These are phyloP conservation scores for Solenopsis invicta DNA, from an alignment of 1,140 invertebrate species.

Conservation along the genomic window DNA sequence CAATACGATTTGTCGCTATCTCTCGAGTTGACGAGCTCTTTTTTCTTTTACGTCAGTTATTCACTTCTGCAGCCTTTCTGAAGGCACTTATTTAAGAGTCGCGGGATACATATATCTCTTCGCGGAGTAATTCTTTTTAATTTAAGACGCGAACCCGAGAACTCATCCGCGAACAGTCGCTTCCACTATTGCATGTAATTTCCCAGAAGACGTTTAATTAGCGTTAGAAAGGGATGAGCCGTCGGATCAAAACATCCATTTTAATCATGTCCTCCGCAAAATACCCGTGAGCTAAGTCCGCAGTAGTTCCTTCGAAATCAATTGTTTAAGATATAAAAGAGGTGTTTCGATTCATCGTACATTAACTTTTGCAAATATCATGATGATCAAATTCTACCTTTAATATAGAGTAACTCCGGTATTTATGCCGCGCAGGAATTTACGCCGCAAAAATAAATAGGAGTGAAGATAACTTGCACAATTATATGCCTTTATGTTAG, in stretches of 20 bases:
- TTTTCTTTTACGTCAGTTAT: slow-evolving; percentile 40
- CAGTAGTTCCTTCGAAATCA: neutral
- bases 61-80: neutral
- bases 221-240: slow-evolving; percentile 4
- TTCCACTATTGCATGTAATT: slow-evolving; percentile 11
- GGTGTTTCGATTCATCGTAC: neutral
- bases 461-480: too few species aligned
- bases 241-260: neutral
- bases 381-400: neutral
- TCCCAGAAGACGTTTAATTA: slow-evolving; percentile 28
- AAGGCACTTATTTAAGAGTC: neutral
- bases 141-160: slow-evolving; percentile 5
- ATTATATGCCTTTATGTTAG: too few species aligned
- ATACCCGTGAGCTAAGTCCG: neutral
- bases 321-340: neutral
- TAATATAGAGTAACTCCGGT: neutral
- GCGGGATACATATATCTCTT: neutral
- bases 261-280: slow-evolving; percentile 1
- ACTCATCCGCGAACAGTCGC: neutral
- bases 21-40: slow-evolving; percentile 19
- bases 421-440: too few species aligned
- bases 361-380: neutral
- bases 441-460: too few species aligned
- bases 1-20: slow-evolving; percentile 39
- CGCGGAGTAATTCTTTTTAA: slow-evolving; percentile 31